Evolutionary conservation across 2,113 vertebrate genomes (phyloP).

Genomic region (Miniopterus natalensis): DNA sequence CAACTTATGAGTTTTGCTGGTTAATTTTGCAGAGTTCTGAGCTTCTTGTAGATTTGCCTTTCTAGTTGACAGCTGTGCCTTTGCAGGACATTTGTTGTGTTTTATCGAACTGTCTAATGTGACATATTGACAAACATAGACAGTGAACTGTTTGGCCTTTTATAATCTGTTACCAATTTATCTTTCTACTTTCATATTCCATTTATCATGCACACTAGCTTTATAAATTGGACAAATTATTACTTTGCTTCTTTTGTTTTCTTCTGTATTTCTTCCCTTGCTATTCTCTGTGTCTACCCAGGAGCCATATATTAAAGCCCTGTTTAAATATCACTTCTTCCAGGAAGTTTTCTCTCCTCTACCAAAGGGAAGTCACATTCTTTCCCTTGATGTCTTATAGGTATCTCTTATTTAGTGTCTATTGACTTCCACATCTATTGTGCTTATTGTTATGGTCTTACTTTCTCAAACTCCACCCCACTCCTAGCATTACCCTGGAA

Average conservation of each 20-base stretch:
- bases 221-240: neutral
- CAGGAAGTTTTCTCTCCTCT: neutral
- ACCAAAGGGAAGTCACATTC: neutral
- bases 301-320: neutral
- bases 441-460: neutral
- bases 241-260: neutral
- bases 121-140: neutral
- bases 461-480: neutral
- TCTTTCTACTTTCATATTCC: neutral
- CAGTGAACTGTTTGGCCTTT: neutral
- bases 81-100: neutral
- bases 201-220: neutral
- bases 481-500: neutral
- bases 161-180: neutral
- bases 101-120: neutral
- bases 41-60: neutral
- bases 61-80: neutral
- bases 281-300: neutral
- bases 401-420: neutral
- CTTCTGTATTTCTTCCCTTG: neutral
- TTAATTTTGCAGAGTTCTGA: neutral
- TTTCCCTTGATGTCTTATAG: neutral
- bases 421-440: neutral
- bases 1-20: neutral
- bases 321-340: neutral